Evolutionary conservation across 2,797 vertebrate genomes (phyloP), one percentile per base, ranked within the genome.

Genomic region (Cephalopachus bancanus): DNA sequence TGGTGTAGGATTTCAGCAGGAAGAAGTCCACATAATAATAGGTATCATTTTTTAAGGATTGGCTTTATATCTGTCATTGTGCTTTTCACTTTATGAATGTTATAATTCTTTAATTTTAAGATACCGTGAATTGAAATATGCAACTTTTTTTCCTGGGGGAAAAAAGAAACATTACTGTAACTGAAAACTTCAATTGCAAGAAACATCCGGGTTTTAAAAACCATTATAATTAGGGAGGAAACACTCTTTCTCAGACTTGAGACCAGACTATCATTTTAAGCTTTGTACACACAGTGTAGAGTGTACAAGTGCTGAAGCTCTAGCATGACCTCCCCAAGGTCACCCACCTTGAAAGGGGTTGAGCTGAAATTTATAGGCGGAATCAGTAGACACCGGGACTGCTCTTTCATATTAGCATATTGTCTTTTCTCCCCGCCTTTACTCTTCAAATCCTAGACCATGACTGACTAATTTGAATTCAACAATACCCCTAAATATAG

Each of bases 1-100:
- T 95, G 94, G 97, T 94, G 95, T 93, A 93, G 91, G 94, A 97
- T 98, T 98, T 98, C 91, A 96, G 96, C 95, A 97, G 81, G 94
- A 98, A 97, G 98, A 98, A 96, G 96, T 97, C 91, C 95, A 95
- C 72, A 92, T 95, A 95, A 97, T 94, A 96, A 97, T 90, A 95
- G 76, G n/a, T 64, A 78, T 95, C 81, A 75, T 96, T 95, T 93
- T 85, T 96, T 89, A 78, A 92, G 53, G 78, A 65, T 92, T 30
- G 10, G 71, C 78, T 98, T 94, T 95, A 75, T 95, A 96, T 80
- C 22, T 84, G 74, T 62, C 74, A 96, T 94, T 93, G 64, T 92
- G 92, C 89, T 96, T 95, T 87, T 90, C 64, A 72, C 51, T 95
- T 97, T 72, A n/a, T 91, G 88, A 95, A 79, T 83, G 71, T 44